Percentiles rank a stretch among this genome's conserved stretches.
These are phyloP conservation scores for Coluber constrictor DNA, from an alignment of 2,797 vertebrate genomes.

Conservation along the genomic window DNA sequence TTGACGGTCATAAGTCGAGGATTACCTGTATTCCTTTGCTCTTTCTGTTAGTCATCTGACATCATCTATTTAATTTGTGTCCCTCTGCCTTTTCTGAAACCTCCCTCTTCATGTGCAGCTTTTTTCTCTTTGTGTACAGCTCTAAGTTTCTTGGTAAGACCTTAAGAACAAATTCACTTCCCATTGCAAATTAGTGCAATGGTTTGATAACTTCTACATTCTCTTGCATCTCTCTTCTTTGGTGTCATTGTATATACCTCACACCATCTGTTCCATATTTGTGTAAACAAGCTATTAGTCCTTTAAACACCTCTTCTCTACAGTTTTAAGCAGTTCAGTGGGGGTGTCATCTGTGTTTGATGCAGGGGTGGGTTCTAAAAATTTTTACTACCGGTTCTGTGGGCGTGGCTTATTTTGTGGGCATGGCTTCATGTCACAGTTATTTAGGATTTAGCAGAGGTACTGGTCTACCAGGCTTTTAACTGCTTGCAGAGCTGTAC, in stretches of 20 bases:
- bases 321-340: not conserved
- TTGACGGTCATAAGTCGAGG: not conserved
- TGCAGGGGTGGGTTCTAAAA: no score
- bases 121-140: not conserved
- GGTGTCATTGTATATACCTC: not conserved
- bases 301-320: not conserved
- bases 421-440: no score
- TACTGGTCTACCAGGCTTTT: no score
- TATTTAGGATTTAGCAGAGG: no score
- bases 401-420: no score
- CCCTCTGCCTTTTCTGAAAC: not conserved
- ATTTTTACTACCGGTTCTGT: no score
- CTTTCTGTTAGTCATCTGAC: not conserved
- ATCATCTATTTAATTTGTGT: not conserved
- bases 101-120: not conserved
- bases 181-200: not conserved
- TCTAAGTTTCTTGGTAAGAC: not conserved
- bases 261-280: not conserved
- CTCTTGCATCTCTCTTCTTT: not conserved
- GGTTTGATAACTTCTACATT: not conserved
- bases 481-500: no score
- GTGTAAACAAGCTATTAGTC: not conserved
- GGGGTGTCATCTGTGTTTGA: not conserved
- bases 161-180: not conserved
- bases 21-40: not conserved